These are phyloP conservation scores for Phocoena phocoena DNA, from an alignment of 2,113 vertebrate genomes.

Conservation along the genomic window DNA sequence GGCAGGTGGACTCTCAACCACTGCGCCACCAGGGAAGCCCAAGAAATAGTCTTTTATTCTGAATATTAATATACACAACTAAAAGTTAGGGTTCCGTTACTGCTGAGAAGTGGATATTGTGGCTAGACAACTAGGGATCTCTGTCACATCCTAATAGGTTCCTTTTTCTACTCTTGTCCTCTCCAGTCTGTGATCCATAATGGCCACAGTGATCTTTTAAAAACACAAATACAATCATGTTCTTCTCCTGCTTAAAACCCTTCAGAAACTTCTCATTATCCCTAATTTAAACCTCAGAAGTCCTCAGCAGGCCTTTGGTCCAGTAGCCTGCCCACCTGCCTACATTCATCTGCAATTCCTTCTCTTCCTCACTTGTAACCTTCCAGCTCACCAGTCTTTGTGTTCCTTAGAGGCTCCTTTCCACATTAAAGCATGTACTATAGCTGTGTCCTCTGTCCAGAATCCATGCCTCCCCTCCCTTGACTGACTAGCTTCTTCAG, in stretches of 20 bases:
- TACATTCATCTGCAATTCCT: background rate
- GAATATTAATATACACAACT: background rate
- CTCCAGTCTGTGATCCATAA: background rate
- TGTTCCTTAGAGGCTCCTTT: background rate
- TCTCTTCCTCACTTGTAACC: background rate
- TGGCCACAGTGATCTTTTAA: background rate
- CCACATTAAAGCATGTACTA: background rate
- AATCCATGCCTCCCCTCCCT: background rate
- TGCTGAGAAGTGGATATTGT: background rate
- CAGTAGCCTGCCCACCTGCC: background rate
- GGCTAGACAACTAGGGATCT: background rate
- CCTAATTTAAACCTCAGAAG: background rate
- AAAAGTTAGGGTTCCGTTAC: background rate
- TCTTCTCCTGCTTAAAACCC: background rate
- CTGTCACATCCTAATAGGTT: background rate
- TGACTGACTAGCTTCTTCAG: background rate
- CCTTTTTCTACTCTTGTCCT: background rate
- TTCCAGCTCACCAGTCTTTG: background rate
- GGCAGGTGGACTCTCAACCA: no score
- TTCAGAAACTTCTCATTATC: background rate
- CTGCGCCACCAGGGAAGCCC: no score
- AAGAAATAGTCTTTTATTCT: background rate
- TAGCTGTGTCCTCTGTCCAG: background rate
- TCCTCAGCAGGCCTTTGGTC: background rate
- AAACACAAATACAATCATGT: background rate